A percentile compares a stretch with the other conserved stretches of the same genome.
phyloP scores from a whole-genome alignment of 1,140 invertebrate species.

The Danaus melanippus region DNA sequence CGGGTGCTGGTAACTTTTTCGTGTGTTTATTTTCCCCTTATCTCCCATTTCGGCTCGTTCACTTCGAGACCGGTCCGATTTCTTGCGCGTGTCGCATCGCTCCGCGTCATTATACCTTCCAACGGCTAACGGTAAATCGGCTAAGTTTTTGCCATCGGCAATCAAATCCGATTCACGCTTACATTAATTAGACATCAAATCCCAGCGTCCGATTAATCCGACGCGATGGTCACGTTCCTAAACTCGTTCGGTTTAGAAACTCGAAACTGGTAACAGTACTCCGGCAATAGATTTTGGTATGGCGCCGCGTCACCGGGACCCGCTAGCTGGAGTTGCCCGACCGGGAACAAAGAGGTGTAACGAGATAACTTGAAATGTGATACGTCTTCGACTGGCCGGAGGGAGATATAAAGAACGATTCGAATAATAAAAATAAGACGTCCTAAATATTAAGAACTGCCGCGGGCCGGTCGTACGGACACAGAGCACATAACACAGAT shows the following conservation, averaged over 20 bases:
- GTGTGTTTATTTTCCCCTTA: conserved; percentile 46
- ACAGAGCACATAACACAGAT: neutral
- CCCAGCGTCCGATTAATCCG: conserved; percentile 40
- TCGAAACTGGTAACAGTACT: too few relatives aligned
- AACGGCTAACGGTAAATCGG: conserved; percentile 39
- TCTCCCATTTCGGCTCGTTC: conserved; percentile 43
- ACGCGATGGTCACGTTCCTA: conserved; percentile 25
- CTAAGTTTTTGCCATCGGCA: conserved; percentile 36
- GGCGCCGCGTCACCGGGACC: too few relatives aligned
- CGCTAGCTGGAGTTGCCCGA: too few relatives aligned
- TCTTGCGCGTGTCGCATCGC: conserved; percentile 50
- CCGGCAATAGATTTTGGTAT: too few relatives aligned
- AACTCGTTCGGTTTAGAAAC: conserved; percentile 11
- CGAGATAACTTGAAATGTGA: conserved; percentile 52
- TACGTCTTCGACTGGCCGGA: conserved; percentile 38
- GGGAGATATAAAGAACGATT: conserved; percentile 55
- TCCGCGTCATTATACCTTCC: conserved; percentile 40
- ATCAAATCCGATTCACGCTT: conserved; percentile 27
- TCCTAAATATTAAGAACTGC: conserved; percentile 44
- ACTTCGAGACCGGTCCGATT: conserved; percentile 36
- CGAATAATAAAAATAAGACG: conserved; percentile 47
- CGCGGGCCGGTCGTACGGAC: conserved; percentile 17
- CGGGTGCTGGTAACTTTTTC: conserved; percentile 11
- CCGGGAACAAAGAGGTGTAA: conserved; percentile 35
- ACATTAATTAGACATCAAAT: conserved; percentile 41